These are phyloP conservation scores for Schizotus pectinicornis DNA, from an alignment of 2,888 invertebrate genomes.

Conservation along the genomic window DNA sequence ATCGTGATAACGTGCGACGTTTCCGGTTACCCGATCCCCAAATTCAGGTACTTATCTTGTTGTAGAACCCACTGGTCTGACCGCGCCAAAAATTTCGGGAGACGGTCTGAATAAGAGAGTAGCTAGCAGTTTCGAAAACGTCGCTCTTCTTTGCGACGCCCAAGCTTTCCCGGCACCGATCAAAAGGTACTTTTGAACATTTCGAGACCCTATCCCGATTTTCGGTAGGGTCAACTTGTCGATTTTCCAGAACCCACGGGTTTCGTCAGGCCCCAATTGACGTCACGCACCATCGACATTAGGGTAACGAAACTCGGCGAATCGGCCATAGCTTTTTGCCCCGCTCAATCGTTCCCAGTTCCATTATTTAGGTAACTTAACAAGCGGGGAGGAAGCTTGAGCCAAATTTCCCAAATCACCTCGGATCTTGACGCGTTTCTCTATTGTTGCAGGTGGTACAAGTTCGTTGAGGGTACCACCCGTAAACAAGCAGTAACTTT, in stretches of 20 bases:
- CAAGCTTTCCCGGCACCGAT: constrained; percentile 65
- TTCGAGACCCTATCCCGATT: constrained; percentile 4
- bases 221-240: constrained; percentile 25
- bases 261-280: constrained; percentile 70
- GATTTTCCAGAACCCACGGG: constrained; percentile 67
- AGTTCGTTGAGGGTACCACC: constrained; percentile 86
- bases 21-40: constrained; percentile 72
- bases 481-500: constrained; percentile 88
- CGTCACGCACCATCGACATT: constrained; percentile 64
- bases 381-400: constrained; percentile 11
- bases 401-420: background rate
- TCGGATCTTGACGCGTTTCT: constrained; percentile 18
- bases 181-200: constrained; percentile 58
- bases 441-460: constrained; percentile 87
- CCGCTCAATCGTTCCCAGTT: constrained; percentile 77
- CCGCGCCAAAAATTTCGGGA: constrained; percentile 60
- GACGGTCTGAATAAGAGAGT: constrained; percentile 63
- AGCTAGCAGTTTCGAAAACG: constrained; percentile 38
- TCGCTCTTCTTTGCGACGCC: constrained; percentile 62
- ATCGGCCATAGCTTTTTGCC: constrained; percentile 68
- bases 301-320: constrained; percentile 47
- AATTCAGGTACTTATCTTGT: constrained; percentile 68
- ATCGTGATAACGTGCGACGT: constrained; percentile 71
- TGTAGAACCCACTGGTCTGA: constrained; percentile 63
- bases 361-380: constrained; percentile 73